These are phyloP conservation scores for Drosophila sucinea DNA, from an alignment of 1,140 invertebrate species.

Conservation along the genomic window DNA sequence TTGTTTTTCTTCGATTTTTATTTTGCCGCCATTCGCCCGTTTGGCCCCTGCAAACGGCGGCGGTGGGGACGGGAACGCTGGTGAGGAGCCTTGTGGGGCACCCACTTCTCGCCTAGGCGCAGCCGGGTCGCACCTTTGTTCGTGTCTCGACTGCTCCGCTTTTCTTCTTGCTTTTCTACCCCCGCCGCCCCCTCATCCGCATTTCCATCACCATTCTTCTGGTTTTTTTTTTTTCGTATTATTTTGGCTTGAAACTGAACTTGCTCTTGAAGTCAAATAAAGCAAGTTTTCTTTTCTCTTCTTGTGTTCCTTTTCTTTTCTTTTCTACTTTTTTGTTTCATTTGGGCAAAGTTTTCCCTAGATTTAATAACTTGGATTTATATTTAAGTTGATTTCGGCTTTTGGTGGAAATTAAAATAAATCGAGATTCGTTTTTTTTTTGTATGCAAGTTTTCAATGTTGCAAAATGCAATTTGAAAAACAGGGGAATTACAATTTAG, in stretches of 20 bases:
- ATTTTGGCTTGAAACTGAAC: constrained; percentile 38
- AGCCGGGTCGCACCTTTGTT: constrained; percentile 47
- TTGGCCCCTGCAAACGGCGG: neutral
- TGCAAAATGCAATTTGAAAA: constrained; percentile 8
- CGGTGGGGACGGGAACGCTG: neutral
- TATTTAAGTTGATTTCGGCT: constrained; percentile 42
- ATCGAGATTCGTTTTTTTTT: constrained; percentile 34
- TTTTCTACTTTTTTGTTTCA: constrained; percentile 17
- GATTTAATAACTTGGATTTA: constrained; percentile 54
- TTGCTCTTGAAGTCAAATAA: constrained; percentile 51
- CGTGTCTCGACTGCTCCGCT: constrained; percentile 31
- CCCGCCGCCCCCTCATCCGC: neutral
- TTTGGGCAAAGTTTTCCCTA: constrained; percentile 31
- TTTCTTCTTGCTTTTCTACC: constrained; percentile 13
- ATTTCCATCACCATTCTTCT: neutral
- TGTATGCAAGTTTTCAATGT: constrained; percentile 10
- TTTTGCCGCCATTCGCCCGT: constrained; percentile 44
- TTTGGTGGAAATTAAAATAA: constrained; percentile 45
- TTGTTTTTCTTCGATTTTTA: constrained; percentile 78
- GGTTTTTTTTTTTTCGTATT: constrained; percentile 10
- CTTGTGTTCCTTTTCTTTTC: constrained; percentile 5
- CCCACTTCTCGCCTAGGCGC: constrained; percentile 32
- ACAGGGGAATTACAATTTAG: neutral
- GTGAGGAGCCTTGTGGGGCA: neutral
- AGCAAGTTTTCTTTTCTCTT: constrained; percentile 34